Conservation (phyloP, 1,140 invertebrate species). For the Tetramorium simillimum region DNA sequence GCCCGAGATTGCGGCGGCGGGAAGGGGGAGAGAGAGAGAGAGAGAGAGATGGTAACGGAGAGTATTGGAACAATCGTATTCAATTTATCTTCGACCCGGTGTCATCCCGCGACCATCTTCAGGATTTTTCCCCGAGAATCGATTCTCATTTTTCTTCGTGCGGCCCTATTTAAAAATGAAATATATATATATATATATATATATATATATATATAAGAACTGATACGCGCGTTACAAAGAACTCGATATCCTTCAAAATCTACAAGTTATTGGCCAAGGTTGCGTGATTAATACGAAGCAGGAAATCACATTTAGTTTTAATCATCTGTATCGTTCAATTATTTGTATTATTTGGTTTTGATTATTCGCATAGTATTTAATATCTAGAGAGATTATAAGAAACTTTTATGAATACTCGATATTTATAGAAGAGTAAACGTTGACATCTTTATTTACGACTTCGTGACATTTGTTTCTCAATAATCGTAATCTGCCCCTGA, state of each 20-base stretch:
- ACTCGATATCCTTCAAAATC: not conserved
- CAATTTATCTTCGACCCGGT: slow-evolving; percentile 65
- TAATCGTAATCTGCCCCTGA: not conserved
- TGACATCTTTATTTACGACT: not conserved
- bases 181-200: not conserved
- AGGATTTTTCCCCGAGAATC: slow-evolving; percentile 23
- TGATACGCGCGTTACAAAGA: not conserved
- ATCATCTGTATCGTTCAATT: not conserved
- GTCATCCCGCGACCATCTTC: slow-evolving; percentile 43
- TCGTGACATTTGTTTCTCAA: not conserved
- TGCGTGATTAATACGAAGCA: not conserved
- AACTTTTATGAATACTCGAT: not conserved
- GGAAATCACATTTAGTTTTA: not conserved
- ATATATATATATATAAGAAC: not conserved
- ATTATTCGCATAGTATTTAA: not conserved
- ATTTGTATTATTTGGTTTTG: not conserved
- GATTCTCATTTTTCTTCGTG: slow-evolving; percentile 48
- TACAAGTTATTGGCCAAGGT: not conserved
- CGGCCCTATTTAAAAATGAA: slow-evolving; percentile 56
- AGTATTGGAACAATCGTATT: slow-evolving; percentile 54
- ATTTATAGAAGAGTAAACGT: not conserved
- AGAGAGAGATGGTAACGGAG: slow-evolving; percentile 5
- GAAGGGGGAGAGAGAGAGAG: not conserved
- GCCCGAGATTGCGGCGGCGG: not conserved
- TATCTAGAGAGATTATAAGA: not conserved